Base-by-base conservation (phyloP, 2,797 vertebrate genomes). In the Cryptoprocta ferox region DNA sequence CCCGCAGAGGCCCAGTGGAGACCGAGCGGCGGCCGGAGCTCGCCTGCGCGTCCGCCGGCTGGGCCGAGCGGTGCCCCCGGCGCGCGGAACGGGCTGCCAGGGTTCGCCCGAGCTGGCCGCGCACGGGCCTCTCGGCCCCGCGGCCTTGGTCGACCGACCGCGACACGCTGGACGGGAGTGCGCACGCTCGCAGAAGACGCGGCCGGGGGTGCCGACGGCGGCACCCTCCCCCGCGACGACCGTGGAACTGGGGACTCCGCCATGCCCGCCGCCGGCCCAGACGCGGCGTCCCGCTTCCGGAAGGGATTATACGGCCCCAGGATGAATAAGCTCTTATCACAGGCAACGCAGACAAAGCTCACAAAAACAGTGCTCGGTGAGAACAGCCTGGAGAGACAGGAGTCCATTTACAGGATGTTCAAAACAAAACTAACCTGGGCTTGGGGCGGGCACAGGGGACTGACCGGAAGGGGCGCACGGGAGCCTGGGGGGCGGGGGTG, bases 221-320 rank as follows among this genome's bases (percentile, higher is more conserved):
- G 35, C 42, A 12, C 35, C 53, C 32, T 11, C 50, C 50, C 24
- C 5, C 30, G 15, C 4, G 15, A 53, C 28, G 5, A 68, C 28
- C 15, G 8, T 1, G 28, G n/a, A 28, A 73, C 30, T 9, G 66
- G 32, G 3, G 32, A 30, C 35, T 19, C n/a, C n/a, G 42, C 42
- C 26, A 3, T 2, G 42, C 53, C 50, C n/a, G 5, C 18, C 7
- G 2, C 10, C 4, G 37, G 12, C 12, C 12, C 14, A 15, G 50
- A 26, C 3, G 2, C 11, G 18, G 68, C 1, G 21, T 18, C 59
- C 9, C 24, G 0, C 14, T 15, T 24, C 50, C 16, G 0, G 0
- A 10, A 14, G 4, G 12, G 39, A 42, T 3, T 0, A 45, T 2
- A 18, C 1, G 15, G 24, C 37, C 21, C 37, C 84, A 5, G 39